Percentiles rank a stretch among this genome's conserved stretches.
phyloP scores from a whole-genome alignment of 2,797 vertebrate species.

The Enteromius radiatus region DNA sequence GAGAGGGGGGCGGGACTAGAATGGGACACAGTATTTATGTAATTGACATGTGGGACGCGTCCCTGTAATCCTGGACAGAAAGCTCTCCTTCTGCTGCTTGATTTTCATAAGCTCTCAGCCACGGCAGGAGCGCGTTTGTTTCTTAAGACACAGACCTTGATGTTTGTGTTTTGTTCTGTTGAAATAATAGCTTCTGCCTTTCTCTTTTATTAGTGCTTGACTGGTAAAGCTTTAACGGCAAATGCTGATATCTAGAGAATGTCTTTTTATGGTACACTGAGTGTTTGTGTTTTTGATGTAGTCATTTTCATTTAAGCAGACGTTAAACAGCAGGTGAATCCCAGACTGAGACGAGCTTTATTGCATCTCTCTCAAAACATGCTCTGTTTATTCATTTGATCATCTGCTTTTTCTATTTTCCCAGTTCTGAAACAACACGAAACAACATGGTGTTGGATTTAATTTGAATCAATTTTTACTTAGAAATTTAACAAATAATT shows the following conservation, averaged over 20 bases:
- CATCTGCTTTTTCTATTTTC: neutral
- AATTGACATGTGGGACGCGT: slow-evolving; percentile 66
- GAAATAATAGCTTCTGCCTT: neutral
- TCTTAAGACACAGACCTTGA: neutral
- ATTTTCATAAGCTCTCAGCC: slow-evolving; percentile 8
- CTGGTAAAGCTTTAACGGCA: neutral
- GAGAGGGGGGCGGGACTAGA: slow-evolving; percentile 4
- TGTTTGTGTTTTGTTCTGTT: neutral
- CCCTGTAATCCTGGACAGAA: slow-evolving; percentile 30
- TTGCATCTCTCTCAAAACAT: neutral
- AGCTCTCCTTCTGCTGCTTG: slow-evolving; percentile 17
- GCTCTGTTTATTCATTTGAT: neutral
- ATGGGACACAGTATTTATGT: slow-evolving; percentile 68
- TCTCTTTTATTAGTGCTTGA: neutral
- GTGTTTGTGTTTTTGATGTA: neutral
- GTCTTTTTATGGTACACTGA: neutral
- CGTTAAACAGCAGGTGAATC: neutral
- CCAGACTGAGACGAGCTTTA: neutral
- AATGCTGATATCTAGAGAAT: neutral
- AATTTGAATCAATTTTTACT: neutral
- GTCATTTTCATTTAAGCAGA: neutral
- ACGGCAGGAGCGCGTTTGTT: neutral
- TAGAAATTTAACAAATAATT: neutral
- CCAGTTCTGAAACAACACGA: neutral
- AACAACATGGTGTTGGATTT: neutral